Percentiles rank a stretch among this genome's conserved stretches.
These are phyloP conservation scores for Pinctada fucata DNA, from an alignment of 2,888 invertebrate genomes.

Conservation along the genomic window DNA sequence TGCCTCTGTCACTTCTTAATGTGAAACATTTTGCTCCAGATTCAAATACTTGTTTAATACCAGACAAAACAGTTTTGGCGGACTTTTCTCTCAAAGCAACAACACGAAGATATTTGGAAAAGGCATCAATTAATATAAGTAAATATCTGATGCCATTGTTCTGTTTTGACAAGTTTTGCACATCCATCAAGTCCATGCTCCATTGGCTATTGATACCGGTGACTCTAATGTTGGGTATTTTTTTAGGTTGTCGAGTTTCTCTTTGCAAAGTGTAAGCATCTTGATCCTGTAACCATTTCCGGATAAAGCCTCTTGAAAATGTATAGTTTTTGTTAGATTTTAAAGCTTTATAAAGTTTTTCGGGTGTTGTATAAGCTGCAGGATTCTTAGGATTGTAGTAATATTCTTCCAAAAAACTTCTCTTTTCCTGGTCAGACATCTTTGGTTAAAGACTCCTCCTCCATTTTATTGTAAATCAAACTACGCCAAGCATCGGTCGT, in stretches of 20 bases:
- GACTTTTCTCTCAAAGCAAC: constrained; percentile 32
- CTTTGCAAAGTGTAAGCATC: constrained; percentile 40
- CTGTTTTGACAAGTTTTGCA: constrained; percentile 37
- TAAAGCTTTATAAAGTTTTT: constrained; percentile 35
- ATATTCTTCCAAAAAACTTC: constrained; percentile 25
- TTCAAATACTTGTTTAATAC: constrained; percentile 12
- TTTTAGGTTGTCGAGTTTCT: constrained; percentile 13
- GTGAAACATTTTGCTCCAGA: neutral
- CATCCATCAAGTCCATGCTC: constrained; percentile 41
- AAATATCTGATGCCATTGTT: constrained; percentile 35
- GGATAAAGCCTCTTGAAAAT: constrained; percentile 26
- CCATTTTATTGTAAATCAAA: neutral
- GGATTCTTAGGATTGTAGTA: constrained; percentile 34
- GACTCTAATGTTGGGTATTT: constrained; percentile 17
- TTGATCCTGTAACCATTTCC: constrained; percentile 35
- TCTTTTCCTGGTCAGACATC: neutral
- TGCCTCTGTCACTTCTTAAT: constrained; percentile 28
- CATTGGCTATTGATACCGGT: constrained; percentile 32
- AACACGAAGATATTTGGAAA: constrained; percentile 37
- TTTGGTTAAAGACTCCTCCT: neutral
- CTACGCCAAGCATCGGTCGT: neutral
- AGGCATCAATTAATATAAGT: constrained; percentile 39
- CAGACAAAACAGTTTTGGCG: constrained; percentile 27
- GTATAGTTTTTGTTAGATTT: constrained; percentile 26
- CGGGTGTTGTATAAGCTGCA: constrained; percentile 28